Base-by-base conservation (phyloP, 2,888 invertebrate species). In the Lochmaea capreae region DNA sequence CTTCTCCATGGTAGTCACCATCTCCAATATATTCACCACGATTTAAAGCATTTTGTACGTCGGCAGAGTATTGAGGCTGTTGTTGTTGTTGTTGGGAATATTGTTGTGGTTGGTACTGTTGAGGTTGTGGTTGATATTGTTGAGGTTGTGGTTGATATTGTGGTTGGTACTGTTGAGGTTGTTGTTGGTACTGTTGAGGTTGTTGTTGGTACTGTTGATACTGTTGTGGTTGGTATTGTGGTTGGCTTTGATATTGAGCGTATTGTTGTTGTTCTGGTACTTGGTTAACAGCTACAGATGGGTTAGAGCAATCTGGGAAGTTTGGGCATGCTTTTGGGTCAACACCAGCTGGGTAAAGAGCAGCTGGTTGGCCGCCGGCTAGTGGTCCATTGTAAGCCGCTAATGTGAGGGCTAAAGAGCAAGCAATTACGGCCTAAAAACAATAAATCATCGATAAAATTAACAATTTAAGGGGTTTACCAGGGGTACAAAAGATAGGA, bases 1-100 rank as follows among this genome's bases (percentile, higher is more conserved):
- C 84, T 80, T 84, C 84, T 46, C 84, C 84, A 75, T 81, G 83
- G 80, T 84, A 84, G 73, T 84, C 84, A 43, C 84, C 84, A 72
- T 84, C 84, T n/a, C 84, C 84, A 72, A 84, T 83, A 75, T 84
- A 84, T 72, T 84, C 83, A 26, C 84, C 84, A 62, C 83, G 80
- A 79, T 84, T 80, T 75, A 84, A 81, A 77, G 83, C 83, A 71
- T 82, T 81, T 73, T 84, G 84, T 9, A 83, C 76, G 16, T 82
- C 78, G 22, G 83, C 67, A 42, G 77, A 71, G 74, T 83, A 83
- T 71, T 84, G 83, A 65, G 78, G 46, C 22, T n/a, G n/a, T 22
- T 73, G 54, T 26, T 46, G 43, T 26, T 63, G 65, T 10, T 61
- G 61, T n/a, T 75, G 77, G 78, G 80, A 3, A 80, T 81, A 76